A percentile compares a stretch with the other conserved stretches of the same genome.
These are phyloP conservation scores for Rhyzopertha dominica DNA, from an alignment of 1,140 invertebrate species.

Conservation along the genomic window DNA sequence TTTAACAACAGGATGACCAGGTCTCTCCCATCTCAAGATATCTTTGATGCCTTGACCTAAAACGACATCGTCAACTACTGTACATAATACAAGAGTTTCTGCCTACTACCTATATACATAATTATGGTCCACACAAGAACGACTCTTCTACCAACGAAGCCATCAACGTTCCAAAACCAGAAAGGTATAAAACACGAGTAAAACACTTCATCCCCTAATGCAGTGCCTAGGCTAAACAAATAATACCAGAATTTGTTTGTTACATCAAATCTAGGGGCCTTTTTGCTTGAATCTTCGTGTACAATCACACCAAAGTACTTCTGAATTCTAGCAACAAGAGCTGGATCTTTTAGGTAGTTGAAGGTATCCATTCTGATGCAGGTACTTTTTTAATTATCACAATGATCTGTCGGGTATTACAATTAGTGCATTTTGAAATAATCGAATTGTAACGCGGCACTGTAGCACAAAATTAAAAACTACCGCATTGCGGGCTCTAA, in stretches of 20 bases:
- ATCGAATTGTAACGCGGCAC: too few relatives aligned
- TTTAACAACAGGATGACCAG: slow-evolving; percentile 73
- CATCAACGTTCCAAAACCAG: slow-evolving; percentile 90
- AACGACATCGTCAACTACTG: slow-evolving; percentile 16
- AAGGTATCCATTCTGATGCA: slow-evolving; percentile 41
- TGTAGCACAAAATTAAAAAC: too few relatives aligned
- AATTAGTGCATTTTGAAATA: too few relatives aligned
- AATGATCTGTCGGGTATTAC: too few relatives aligned
- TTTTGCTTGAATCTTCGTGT: slow-evolving; percentile 27
- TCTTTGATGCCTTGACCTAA: slow-evolving; percentile 84
- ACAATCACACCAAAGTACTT: slow-evolving; percentile 57
- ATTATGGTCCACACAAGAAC: slow-evolving; percentile 78
- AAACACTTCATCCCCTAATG: slow-evolving; percentile 83
- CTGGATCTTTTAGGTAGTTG: slow-evolving; percentile 61
- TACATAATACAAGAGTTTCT: slow-evolving; percentile 32
- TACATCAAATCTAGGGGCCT: slow-evolving; percentile 49
- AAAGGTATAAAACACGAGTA: slow-evolving; percentile 84
- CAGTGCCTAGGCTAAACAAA: slow-evolving; percentile 76
- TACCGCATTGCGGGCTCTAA: too few relatives aligned
- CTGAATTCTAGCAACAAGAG: slow-evolving; percentile 66
- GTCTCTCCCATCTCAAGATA: slow-evolving; percentile 78
- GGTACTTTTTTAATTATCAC: too few relatives aligned
- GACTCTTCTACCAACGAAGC: slow-evolving; percentile 71
- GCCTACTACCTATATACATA: slow-evolving; percentile 71
- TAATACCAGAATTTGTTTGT: slow-evolving; percentile 84